A percentile compares a stretch with the other conserved stretches of the same genome.
Evolutionary conservation across 2,113 vertebrate genomes (phyloP).

Genomic region (Chlamydotis undulata): DNA sequence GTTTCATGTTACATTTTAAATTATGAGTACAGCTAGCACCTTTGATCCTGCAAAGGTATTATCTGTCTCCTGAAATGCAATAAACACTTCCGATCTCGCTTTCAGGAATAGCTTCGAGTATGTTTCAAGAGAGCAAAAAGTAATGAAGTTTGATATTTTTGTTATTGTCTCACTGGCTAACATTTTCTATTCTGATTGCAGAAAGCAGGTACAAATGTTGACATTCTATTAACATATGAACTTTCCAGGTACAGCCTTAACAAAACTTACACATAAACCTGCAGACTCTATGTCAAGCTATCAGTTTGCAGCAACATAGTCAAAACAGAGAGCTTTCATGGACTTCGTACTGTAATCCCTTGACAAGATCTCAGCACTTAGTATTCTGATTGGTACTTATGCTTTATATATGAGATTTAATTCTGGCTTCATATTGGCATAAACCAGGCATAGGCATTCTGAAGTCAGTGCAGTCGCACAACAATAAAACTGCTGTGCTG

Average conservation of each 20-base stretch:
- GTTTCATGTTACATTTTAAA: neutral
- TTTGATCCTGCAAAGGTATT: conserved; percentile 32
- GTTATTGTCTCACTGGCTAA: neutral
- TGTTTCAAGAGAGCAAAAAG: neutral
- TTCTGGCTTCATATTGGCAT: neutral
- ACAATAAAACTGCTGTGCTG: neutral
- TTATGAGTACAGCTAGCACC: neutral
- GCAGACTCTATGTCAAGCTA: neutral
- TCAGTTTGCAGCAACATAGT: neutral
- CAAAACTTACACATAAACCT: neutral
- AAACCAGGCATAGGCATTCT: neutral
- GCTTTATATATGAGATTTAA: neutral
- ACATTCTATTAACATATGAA: neutral
- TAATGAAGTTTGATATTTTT: neutral
- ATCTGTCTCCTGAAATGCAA: neutral
- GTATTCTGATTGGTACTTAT: neutral
- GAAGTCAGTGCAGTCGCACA: neutral
- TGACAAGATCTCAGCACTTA: neutral
- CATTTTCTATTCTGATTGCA: neutral
- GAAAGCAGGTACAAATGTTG: neutral
- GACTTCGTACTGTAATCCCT: neutral
- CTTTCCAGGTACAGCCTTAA: neutral
- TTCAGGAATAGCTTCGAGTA: neutral
- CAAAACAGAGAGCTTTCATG: neutral
- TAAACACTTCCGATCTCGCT: neutral